Conservation (phyloP, 92 coral and sea anemone genomes). For the Muricea muricata region DNA sequence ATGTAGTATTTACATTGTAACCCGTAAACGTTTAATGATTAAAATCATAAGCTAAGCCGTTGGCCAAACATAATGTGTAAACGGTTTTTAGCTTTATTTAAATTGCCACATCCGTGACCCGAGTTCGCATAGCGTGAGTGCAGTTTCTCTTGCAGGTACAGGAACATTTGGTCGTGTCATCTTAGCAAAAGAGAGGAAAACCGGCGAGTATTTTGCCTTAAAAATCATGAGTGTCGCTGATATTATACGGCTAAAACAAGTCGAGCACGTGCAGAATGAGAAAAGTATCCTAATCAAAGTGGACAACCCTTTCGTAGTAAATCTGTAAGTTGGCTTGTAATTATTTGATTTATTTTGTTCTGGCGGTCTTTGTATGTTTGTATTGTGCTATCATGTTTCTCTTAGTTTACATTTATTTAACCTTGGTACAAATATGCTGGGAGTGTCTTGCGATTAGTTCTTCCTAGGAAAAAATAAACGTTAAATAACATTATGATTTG, state of each 20-base stretch:
- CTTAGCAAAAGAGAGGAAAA: constrained; percentile 76
- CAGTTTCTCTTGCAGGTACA: constrained; percentile 72
- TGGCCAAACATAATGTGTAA: constrained; percentile 18
- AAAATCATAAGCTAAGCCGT: constrained; percentile 18
- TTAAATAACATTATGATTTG: too few relatives aligned
- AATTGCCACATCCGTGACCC: constrained; percentile 35
- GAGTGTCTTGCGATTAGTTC: neutral
- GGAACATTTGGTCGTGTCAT: constrained; percentile 98
- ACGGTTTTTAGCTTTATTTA: constrained; percentile 23
- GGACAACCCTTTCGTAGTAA: constrained; percentile 96
- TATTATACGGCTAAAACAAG: constrained; percentile 97
- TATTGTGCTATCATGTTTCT: constrained; percentile 5
- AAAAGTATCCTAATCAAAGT: constrained; percentile 85
- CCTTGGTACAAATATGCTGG: neutral
- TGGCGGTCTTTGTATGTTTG: neutral
- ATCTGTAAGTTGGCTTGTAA: constrained; percentile 79
- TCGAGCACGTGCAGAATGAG: constrained; percentile 99
- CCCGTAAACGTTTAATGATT: constrained; percentile 31
- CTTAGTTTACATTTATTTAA: neutral
- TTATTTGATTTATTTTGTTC: constrained; percentile 7
- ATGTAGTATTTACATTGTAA: constrained; percentile 58
- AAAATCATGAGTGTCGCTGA: constrained; percentile 97
- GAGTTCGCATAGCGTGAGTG: constrained; percentile 39
- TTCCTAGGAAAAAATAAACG: neutral
- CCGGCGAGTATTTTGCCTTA: constrained; percentile 87